Base-by-base conservation (phyloP, 2,888 invertebrate species). In the Plebejus argus region DNA sequence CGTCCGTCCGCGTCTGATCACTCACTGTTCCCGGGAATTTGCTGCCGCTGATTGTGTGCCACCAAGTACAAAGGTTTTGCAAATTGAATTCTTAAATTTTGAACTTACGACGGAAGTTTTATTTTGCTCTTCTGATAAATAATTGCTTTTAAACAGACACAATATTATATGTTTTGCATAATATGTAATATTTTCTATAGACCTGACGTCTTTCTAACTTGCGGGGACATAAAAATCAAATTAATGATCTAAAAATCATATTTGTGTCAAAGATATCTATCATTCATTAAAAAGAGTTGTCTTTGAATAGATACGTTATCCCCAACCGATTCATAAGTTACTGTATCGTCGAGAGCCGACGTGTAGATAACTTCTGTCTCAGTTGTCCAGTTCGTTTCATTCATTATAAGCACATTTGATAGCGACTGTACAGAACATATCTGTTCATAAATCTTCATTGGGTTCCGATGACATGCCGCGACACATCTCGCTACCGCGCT, bases 361-460 rank as follows among this genome's bases (percentile, higher is more conserved):
- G 45, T 45, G 45, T 45, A 72, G 72, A 72, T 72, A 72, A 72
- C 72, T 72, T 45, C 72, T 72, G 72, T 72, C 72, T 45, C 39
- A 72, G 39, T 72, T 72, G 74, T 74, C 74, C 74, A 74, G 49
- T 74, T 49, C 72, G 15, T 72, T 72, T 72, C 74, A 74, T 74
- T 74, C 74, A 74, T 74, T 74, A 74, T 49, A 85, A 85, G 82
- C 82, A 87, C 86, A 86, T 88, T 87, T 86, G 87, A 87, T 86
- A 84, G 81, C 84, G 86, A 86, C 86, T 87, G 87, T 87, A 88
- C 89, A 82, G 79, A 81, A 89, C 88, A 88, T 89, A 88, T 85
- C 87, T 88, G 91, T 90, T 91, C 93, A 93, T 94, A 93, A 94
- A 94, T 93, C 94, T 94, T 93, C 93, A 93, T 93, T 92, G 92